phyloP scores from a whole-genome alignment of 2,113 vertebrate species.

The Dipodomys stephensi region DNA sequence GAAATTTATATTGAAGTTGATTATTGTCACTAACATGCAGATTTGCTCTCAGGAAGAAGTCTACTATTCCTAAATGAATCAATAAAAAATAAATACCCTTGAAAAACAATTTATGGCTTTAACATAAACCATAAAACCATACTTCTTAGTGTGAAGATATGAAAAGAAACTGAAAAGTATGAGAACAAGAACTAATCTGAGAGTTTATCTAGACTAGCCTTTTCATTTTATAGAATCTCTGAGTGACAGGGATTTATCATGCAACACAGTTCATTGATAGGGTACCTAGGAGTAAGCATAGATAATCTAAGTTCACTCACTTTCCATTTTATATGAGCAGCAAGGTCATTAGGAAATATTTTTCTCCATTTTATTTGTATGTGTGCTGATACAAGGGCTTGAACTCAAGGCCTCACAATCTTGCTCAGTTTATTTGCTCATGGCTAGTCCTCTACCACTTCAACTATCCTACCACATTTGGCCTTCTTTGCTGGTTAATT shows the following conservation, averaged over 20 bases:
- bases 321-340: neutral
- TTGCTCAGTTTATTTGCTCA: too few species aligned
- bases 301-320: neutral
- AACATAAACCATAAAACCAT: neutral
- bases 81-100: constrained; percentile 62
- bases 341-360: neutral
- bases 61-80: constrained; percentile 61
- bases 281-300: neutral
- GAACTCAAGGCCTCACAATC: too few species aligned
- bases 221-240: constrained; percentile 25
- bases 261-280: neutral
- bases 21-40: neutral
- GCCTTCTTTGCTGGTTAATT: too few species aligned
- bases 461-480: too few species aligned
- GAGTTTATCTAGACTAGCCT: neutral
- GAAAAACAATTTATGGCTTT: constrained; percentile 46
- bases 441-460: too few species aligned
- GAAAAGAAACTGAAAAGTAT: neutral
- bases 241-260: constrained; percentile 33
- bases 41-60: constrained; percentile 61
- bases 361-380: constrained; percentile 22
- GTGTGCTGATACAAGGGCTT: too few species aligned
- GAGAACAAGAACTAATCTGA: constrained; percentile 12
- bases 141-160: neutral
- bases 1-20: constrained; percentile 44